A percentile compares a stretch with the other conserved stretches of the same genome.
phyloP scores from a whole-genome alignment of 1,140 invertebrate genomes.

The Chironomus tepperi region DNA sequence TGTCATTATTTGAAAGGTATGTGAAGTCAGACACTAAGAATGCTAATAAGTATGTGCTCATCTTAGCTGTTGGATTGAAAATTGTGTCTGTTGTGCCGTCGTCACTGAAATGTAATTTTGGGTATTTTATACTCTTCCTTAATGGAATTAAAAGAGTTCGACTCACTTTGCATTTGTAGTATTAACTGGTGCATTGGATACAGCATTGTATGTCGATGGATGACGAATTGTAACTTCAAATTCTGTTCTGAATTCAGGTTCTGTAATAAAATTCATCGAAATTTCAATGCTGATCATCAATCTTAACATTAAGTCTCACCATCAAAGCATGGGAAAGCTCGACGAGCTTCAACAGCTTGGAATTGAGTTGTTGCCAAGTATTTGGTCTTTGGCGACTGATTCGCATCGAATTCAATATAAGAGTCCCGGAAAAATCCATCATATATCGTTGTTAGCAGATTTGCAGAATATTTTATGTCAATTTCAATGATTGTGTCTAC shows the following conservation, averaged over 20 bases:
- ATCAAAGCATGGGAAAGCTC: conserved; percentile 83
- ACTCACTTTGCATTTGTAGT: neutral
- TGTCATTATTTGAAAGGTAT: neutral
- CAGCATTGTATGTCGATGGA: conserved; percentile 46
- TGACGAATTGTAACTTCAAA: conserved; percentile 59
- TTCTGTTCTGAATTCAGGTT: conserved; percentile 68
- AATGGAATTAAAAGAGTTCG: too few relatives aligned
- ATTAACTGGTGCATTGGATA: conserved; percentile 56
- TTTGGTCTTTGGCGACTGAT: neutral
- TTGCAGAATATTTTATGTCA: neutral
- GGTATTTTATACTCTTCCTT: too few relatives aligned
- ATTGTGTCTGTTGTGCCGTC: conserved; percentile 31
- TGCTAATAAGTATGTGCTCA: conserved; percentile 68
- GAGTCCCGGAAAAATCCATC: neutral
- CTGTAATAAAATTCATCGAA: conserved; percentile 33
- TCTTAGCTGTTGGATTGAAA: conserved; percentile 49
- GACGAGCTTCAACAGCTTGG: conserved; percentile 66
- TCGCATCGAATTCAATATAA: neutral
- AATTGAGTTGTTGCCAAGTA: conserved; percentile 65
- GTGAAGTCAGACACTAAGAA: conserved; percentile 54
- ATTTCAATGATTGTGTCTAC: neutral
- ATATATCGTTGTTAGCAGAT: neutral
- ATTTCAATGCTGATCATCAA: too few relatives aligned
- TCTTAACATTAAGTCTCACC: too few relatives aligned
- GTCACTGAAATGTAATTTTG: neutral